Percentiles rank a stretch among this genome's conserved stretches.
Evolutionary conservation across 2,888 invertebrate species (phyloP).

Genomic region (Rugalucina vietnamica): DNA sequence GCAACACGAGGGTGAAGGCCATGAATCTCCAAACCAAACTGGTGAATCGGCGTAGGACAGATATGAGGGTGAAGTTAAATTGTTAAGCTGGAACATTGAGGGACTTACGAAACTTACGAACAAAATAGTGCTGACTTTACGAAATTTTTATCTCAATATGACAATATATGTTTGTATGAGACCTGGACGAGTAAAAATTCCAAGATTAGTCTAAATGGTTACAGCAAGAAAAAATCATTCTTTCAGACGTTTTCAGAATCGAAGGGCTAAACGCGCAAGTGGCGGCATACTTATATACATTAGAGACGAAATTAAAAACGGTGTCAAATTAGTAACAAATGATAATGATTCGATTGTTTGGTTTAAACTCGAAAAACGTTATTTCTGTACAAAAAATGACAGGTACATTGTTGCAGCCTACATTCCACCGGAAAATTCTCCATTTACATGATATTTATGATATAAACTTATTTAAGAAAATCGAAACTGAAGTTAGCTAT

Average conservation of each 20-base stretch:
- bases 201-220: constrained; percentile 11
- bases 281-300: constrained; percentile 28
- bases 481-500: background rate
- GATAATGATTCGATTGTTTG: constrained; percentile 15
- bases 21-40: no score
- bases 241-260: background rate
- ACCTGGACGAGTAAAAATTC: constrained; percentile 9
- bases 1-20: no score
- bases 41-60: no score
- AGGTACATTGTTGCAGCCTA: constrained; percentile 4
- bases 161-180: constrained; percentile 22
- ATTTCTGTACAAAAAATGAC: background rate
- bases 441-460: constrained; percentile 11
- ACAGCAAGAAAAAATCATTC: constrained; percentile 20
- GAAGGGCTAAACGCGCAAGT: constrained; percentile 15
- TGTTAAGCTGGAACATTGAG: constrained; percentile 22
- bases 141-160: background rate
- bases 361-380: constrained; percentile 11
- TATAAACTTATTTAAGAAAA: background rate
- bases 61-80: background rate
- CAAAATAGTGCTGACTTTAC: background rate
- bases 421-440: constrained; percentile 17
- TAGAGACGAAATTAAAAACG: constrained; percentile 4
- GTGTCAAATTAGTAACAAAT: constrained; percentile 19
- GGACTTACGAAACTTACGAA: background rate